Evolutionary conservation across 2,888 invertebrate genomes (phyloP), one percentile per base, ranked within the genome.

Genomic region (Lochmaea capreae): DNA sequence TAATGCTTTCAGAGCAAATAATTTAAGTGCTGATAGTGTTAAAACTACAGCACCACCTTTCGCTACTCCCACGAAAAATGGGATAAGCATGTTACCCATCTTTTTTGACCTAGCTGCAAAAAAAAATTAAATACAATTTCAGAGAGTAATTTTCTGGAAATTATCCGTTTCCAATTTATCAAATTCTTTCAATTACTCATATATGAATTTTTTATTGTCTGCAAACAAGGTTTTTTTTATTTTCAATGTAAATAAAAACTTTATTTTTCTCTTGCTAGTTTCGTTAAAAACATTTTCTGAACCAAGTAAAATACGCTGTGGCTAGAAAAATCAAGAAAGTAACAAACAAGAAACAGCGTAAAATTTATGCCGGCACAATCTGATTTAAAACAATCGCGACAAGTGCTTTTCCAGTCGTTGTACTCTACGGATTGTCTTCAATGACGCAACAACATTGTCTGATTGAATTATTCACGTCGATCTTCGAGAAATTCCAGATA

Each of bases 11-110:
- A 94, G 81, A 0, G 93, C 92, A 3, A 81, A 59, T 16, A 79
- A 22, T 67, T 82, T 81, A 33, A 80, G 65, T 12, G 75, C 59
- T 8, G 91, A 90, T 42, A 93, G 90, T 1, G 91, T 88, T 52
- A 93, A 88, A 77, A 92, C 88, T 62, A 91, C 89, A 78, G 91
- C 91, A 0, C 92, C 90, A 0, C 91, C 89, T 81, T 93, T 93
- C 18, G 86, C 93, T 14, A 70, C 91, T 42, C 93, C 93, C 80
- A 93, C 87, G 62, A 93, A 86, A 81, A 93, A 88, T 8, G 93
- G 93, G 11, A 94, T 87, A 71, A 92, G 87, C 81, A 92, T 76
- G 63, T 80, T 90, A 61, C 82, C 90, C 88, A 78, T 91, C 59
- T 81, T 92, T 78, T 90, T 90, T 76, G 90, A 90, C 69, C 90